phyloP scores from a whole-genome alignment of 2,113 vertebrate genomes.

The Ariopsis seemanni region DNA sequence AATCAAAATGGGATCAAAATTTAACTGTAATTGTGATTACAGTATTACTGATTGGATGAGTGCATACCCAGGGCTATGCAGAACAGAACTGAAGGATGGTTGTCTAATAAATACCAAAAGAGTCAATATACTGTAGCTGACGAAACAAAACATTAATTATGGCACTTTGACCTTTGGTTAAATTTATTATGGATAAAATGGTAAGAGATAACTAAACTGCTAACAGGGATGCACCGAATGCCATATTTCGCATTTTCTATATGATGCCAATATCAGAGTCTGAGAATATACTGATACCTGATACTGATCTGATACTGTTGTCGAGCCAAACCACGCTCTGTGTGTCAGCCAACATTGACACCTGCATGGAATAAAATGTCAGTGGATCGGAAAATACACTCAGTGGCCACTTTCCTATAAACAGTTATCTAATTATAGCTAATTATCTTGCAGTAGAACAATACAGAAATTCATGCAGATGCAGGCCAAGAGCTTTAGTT shows the following conservation, averaged over 20 bases:
- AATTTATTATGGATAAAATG: slow-evolving; percentile 55
- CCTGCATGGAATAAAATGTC: not conserved
- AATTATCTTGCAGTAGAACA: not conserved
- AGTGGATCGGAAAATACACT: not conserved
- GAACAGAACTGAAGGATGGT: slow-evolving; percentile 2
- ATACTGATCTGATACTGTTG: not conserved
- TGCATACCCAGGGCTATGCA: not conserved
- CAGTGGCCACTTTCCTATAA: not conserved
- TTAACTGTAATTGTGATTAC: not conserved
- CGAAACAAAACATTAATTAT: slow-evolving; percentile 38
- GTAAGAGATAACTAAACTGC: slow-evolving; percentile 48
- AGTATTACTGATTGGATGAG: slow-evolving; percentile 12
- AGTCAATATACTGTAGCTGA: slow-evolving; percentile 27
- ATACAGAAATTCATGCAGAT: not conserved
- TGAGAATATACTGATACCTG: not conserved
- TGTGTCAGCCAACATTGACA: not conserved
- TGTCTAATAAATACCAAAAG: slow-evolving; percentile 17
- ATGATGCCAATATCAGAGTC: not conserved
- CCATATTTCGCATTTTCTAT: not conserved
- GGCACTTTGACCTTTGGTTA: slow-evolving; percentile 62
- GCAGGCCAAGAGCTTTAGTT: not conserved
- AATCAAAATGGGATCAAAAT: not conserved
- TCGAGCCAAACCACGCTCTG: not conserved
- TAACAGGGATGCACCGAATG: not conserved
- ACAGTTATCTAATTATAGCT: not conserved